Percentiles rank a stretch among this genome's conserved stretches.
These are phyloP conservation scores for Phortica magna DNA, from an alignment of 2,888 invertebrate species.

Conservation along the genomic window DNA sequence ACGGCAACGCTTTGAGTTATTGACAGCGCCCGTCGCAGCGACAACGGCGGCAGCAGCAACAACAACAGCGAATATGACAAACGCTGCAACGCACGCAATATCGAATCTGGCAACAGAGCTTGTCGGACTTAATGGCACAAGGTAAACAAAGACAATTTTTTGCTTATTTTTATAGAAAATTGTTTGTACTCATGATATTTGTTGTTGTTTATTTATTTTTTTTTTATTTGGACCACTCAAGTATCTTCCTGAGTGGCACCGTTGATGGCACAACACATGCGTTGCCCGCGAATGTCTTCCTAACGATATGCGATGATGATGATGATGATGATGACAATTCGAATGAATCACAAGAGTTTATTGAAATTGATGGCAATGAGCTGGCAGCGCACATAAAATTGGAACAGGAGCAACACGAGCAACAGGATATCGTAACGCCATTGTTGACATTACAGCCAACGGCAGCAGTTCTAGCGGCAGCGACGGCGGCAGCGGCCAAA, in stretches of 20 bases:
- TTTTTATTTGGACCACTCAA: conserved; percentile 36
- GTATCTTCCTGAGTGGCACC: conserved; percentile 49
- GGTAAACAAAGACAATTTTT: background rate
- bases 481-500: background rate
- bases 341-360: conserved; percentile 68
- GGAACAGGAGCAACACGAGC: conserved; percentile 64
- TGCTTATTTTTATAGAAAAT: background rate
- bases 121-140: conserved; percentile 16
- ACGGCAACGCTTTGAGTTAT: conserved; percentile 49
- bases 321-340: conserved; percentile 57
- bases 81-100: conserved; percentile 13
- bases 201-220: conserved; percentile 45
- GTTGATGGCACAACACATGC: conserved; percentile 7
- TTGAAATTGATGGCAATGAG: conserved; percentile 60
- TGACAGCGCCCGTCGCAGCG: conserved; percentile 39
- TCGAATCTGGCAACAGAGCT: conserved; percentile 34
- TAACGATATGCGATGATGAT: conserved; percentile 69
- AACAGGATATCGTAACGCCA: conserved; percentile 6
- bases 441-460: conserved; percentile 2
- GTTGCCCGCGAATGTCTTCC: conserved; percentile 52
- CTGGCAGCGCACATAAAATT: conserved; percentile 59
- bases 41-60: conserved; percentile 47
- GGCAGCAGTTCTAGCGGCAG: conserved; percentile 32
- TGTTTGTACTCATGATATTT: conserved; percentile 22
- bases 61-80: conserved; percentile 36